Conservation (phyloP, 2,888 invertebrate species). For the Drosophila nr. fundita region DNA sequence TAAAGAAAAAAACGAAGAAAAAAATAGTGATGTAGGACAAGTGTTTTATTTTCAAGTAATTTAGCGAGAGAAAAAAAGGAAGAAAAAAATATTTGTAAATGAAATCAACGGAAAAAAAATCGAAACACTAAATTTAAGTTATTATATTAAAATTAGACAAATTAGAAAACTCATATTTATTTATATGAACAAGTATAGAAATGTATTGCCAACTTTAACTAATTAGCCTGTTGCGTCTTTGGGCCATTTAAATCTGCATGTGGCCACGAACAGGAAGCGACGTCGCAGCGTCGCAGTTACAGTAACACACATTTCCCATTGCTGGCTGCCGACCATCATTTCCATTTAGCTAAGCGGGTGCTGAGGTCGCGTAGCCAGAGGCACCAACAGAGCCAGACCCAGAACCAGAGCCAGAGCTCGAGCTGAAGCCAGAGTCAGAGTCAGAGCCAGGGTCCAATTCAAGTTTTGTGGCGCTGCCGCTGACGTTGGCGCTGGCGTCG, state of each 20-base stretch:
- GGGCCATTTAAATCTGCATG: slow-evolving; percentile 30
- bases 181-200: neutral
- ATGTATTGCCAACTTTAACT: slow-evolving; percentile 2
- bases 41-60: neutral
- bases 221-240: slow-evolving; percentile 27
- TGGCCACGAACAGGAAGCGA: slow-evolving; percentile 66
- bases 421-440: slow-evolving; percentile 21
- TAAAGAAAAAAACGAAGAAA: neutral
- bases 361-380: slow-evolving; percentile 59
- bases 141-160: neutral
- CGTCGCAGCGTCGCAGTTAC: slow-evolving; percentile 61
- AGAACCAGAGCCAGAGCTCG: slow-evolving; percentile 1
- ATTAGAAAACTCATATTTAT: neutral
- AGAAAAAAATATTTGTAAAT: neutral
- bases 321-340: slow-evolving; percentile 64
- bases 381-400: slow-evolving; percentile 30
- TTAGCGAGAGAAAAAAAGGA: neutral
- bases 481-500: slow-evolving; percentile 20
- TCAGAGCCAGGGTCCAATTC: slow-evolving; percentile 64
- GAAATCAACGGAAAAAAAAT: neutral
- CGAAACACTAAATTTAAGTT: neutral
- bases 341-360: slow-evolving; percentile 63
- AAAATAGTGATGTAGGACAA: neutral
- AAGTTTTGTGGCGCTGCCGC: slow-evolving; percentile 51
- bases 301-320: slow-evolving; percentile 79